phyloP scores from a whole-genome alignment of 2,888 invertebrate genomes.

The Hypena proboscidalis region DNA sequence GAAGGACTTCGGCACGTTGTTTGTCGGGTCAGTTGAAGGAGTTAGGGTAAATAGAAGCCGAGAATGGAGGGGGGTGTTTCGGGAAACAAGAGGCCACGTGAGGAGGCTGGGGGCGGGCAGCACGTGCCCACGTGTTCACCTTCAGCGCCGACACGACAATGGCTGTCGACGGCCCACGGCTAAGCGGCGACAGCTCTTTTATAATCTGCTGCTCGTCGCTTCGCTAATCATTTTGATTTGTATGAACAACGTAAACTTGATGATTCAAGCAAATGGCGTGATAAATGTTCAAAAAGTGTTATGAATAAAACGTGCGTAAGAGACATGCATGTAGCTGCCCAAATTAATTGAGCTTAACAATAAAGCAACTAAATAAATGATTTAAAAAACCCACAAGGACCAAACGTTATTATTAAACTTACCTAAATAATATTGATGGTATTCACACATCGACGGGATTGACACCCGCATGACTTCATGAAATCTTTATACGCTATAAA shows the following conservation, averaged over 20 bases:
- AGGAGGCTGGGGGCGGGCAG: constrained; percentile 27
- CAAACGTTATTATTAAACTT: constrained; percentile 32
- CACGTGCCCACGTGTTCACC: constrained; percentile 39
- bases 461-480: constrained; percentile 64
- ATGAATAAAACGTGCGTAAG: too few species aligned
- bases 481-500: constrained; percentile 62
- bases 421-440: constrained; percentile 40
- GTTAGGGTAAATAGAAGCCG: constrained; percentile 68
- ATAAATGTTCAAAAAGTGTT: too few species aligned
- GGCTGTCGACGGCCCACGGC: constrained; percentile 19
- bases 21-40: constrained; percentile 57
- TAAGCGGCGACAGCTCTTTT: neutral
- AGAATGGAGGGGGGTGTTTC: constrained; percentile 34
- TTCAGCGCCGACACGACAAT: constrained; percentile 35
- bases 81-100: constrained; percentile 54
- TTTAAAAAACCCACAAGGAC: constrained; percentile 37
- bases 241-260: constrained; percentile 3
- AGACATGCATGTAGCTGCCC: too few species aligned
- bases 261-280: too few species aligned
- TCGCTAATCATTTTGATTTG: neutral
- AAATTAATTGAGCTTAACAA: constrained; percentile 1
- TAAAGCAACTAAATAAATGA: constrained; percentile 32
- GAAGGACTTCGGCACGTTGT: constrained; percentile 72
- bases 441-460: constrained; percentile 46
- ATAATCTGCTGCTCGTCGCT: neutral